These are phyloP conservation scores for Hyla sarda DNA, from an alignment of 2,113 vertebrate species.

Conservation along the genomic window DNA sequence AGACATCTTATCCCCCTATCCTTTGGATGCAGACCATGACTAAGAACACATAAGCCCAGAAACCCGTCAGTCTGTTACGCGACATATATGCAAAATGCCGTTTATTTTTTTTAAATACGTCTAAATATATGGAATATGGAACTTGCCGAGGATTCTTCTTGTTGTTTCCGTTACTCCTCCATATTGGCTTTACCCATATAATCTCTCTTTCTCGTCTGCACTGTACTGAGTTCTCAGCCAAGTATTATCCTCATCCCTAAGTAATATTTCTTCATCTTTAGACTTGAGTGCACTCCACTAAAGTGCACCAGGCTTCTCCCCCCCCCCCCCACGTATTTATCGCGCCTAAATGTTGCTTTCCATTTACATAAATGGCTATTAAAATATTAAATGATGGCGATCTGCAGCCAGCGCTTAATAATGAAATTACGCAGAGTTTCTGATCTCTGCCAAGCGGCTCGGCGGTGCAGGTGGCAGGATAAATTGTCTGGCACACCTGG, in stretches of 20 bases:
- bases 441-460: background rate
- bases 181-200: too few relatives aligned
- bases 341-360: background rate
- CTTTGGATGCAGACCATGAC: too few relatives aligned
- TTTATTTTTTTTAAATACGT: too few relatives aligned
- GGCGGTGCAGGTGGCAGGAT: conserved; percentile 28
- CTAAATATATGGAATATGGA: too few relatives aligned
- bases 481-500: conserved; percentile 42
- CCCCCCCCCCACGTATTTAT: background rate
- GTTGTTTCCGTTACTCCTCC: too few relatives aligned
- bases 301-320: background rate
- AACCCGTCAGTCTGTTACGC: too few relatives aligned
- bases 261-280: background rate
- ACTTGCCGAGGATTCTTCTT: too few relatives aligned
- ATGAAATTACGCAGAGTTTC: background rate
- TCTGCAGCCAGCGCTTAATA: conserved; percentile 5
- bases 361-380: conserved; percentile 2
- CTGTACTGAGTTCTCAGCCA: background rate
- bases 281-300: background rate
- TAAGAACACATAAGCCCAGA: too few relatives aligned
- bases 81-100: too few relatives aligned
- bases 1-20: too few relatives aligned
- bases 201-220: too few relatives aligned
- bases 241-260: background rate
- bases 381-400: background rate